These are phyloP conservation scores for Cancer borealis DNA, from an alignment of 2,888 invertebrate genomes.

Conservation along the genomic window DNA sequence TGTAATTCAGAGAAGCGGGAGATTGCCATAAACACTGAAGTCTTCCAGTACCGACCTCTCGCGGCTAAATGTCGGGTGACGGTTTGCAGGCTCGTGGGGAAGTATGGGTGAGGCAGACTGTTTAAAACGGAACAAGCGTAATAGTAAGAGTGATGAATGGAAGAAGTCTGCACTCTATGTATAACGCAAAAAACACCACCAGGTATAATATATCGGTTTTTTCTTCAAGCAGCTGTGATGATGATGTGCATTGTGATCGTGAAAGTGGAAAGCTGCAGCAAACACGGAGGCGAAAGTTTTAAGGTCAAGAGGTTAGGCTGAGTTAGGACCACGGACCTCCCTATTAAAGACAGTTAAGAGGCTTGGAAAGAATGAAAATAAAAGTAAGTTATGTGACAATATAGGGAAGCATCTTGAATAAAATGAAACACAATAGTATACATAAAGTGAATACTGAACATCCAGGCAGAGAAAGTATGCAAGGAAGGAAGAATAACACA, in stretches of 20 bases:
- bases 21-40: background rate
- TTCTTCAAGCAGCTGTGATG: background rate
- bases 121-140: background rate
- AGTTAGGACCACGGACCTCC: background rate
- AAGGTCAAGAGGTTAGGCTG: background rate
- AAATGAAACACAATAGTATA: background rate
- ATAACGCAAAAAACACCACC: too few species aligned
- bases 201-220: background rate
- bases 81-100: too few species aligned
- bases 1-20: background rate
- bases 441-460: background rate
- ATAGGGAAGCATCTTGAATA: background rate
- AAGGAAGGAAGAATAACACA: background rate
- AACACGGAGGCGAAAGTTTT: background rate
- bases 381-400: background rate
- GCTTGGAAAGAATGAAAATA: background rate
- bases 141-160: background rate
- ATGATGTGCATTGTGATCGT: background rate
- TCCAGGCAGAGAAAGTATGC: background rate
- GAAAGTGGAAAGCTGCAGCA: background rate
- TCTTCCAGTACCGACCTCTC: background rate
- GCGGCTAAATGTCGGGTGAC: background rate
- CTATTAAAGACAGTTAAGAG: background rate
- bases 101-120: background rate
- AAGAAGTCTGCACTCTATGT: background rate